Evolutionary conservation across 1,140 invertebrate species (phyloP), one percentile per base, ranked within the genome.

Genomic region (Sarcophaga bullata): DNA sequence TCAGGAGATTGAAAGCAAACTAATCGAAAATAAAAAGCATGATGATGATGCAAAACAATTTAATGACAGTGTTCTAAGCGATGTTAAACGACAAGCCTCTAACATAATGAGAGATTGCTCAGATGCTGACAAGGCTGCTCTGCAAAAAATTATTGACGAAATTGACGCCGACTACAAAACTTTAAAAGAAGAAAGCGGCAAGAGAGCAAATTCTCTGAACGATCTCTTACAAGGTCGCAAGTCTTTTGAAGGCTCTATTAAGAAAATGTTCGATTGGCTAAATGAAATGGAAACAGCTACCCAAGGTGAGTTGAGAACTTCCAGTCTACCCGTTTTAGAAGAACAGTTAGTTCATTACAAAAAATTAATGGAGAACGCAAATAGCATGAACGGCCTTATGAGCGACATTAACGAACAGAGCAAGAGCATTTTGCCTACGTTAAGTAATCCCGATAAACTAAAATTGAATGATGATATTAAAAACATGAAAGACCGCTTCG

Each of bases 291-390:
- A 97, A 91, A 95, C 96, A 8, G 94, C 95, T 13, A 94, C 95
- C 0, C 94, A 95, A 13, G 93, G 94, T 50, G 96, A 97, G 86
- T 89, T 97, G 5, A 92, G 95, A 76, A 93, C 94, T 25, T 93
- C 95, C 2, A 96, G 93, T 86, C 91, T 97, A 11, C 95, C 96
- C 84, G 92, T 97, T 0, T 90, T 98, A 48, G 94, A 96, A 89
- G 96, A 97, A 91, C 96, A 97, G 87, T 88, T 97, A 58, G 92
- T 93, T 0, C 97, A 97, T 91, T 97, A 96, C 86, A 93, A 95
- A 84, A 94, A 95, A 86, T 90, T 98, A 8, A 93, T 94, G 81
- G 93, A 94, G 83, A 95, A 97, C 90, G 93, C 95, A 0, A 93
- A 94, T 82, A 91, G 93, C 82, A 94, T 95, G 80, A 93, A 93